Conservation (phyloP, 1,140 invertebrate species). For the Drosophila pseudoananassae region DNA sequence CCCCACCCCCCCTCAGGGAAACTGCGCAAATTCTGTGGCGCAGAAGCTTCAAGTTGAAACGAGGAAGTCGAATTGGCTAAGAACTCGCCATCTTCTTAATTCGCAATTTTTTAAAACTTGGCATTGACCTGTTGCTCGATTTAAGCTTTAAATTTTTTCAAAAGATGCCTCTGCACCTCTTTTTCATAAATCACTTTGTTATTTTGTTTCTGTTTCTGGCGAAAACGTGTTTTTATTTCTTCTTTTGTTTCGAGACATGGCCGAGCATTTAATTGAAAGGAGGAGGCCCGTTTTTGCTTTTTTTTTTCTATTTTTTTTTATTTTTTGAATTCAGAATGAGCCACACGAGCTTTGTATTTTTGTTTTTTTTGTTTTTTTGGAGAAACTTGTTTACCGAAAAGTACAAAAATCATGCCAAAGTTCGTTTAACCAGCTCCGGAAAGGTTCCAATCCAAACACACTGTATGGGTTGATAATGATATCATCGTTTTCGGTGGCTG, state of each 20-base stretch:
- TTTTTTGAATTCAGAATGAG: constrained; percentile 36
- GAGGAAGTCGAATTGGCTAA: constrained; percentile 18
- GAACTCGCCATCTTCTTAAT: background rate
- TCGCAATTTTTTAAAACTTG: constrained; percentile 14
- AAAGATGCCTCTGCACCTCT: constrained; percentile 1
- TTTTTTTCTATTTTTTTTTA: constrained; percentile 19
- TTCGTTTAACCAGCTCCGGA: constrained; percentile 49
- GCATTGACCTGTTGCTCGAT: constrained; percentile 58
- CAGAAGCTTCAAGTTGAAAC: constrained; percentile 33
- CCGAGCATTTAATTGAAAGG: constrained; percentile 26
- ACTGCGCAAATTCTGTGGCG: constrained; percentile 67
- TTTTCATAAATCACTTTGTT: constrained; percentile 40
- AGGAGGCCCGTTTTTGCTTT: constrained; percentile 37
- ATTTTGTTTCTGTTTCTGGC: constrained; percentile 2
- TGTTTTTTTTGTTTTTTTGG: constrained; percentile 6
- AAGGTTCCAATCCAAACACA: constrained; percentile 27
- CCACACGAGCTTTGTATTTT: constrained; percentile 7
- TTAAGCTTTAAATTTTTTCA: constrained; percentile 39
- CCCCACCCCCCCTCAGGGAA: constrained; percentile 5
- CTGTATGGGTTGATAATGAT: constrained; percentile 31
- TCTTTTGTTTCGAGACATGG: constrained; percentile 16
- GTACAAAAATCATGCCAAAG: constrained; percentile 27
- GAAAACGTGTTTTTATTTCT: constrained; percentile 38
- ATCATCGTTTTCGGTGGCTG: constrained; percentile 39
- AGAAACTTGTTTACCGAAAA: constrained; percentile 50